Percentiles rank a stretch among this genome's conserved stretches.
Evolutionary conservation across 2,888 invertebrate species (phyloP).

Genomic region (Apoda limacodes): DNA sequence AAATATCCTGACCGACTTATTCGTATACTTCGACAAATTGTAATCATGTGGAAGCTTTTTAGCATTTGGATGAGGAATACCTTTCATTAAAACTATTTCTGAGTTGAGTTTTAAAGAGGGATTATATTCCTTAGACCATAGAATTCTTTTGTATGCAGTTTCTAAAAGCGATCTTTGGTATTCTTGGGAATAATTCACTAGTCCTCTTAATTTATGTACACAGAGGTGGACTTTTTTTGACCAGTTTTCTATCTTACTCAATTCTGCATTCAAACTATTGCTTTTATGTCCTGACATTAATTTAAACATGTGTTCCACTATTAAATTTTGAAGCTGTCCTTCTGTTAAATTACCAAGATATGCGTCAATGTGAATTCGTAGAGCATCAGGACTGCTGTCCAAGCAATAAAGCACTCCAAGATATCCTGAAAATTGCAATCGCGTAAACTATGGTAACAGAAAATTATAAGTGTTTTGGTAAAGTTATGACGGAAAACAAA

Average conservation of each 20-base stretch:
- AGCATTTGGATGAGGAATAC: slow-evolving; percentile 22
- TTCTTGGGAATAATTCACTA: slow-evolving; percentile 25
- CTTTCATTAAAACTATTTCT: slow-evolving; percentile 33
- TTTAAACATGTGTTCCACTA: slow-evolving; percentile 26
- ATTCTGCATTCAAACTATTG: slow-evolving; percentile 18
- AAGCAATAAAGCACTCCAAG: slow-evolving; percentile 34
- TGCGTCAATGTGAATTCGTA: slow-evolving; percentile 27
- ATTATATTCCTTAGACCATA: slow-evolving; percentile 21
- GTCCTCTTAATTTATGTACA: slow-evolving; percentile 19
- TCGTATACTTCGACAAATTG: slow-evolving; percentile 30
- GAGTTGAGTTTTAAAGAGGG: slow-evolving; percentile 30
- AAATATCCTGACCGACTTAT: slow-evolving; percentile 28
- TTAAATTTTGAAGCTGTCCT: slow-evolving; percentile 25
- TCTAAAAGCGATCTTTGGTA: slow-evolving; percentile 26
- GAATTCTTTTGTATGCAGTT: slow-evolving; percentile 27
- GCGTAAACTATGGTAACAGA: too few relatives aligned
- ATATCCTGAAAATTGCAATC: too few relatives aligned
- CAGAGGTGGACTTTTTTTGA: slow-evolving; percentile 25
- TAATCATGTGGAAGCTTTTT: slow-evolving; percentile 28
- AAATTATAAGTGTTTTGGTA: too few relatives aligned
- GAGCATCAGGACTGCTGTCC: slow-evolving; percentile 37
- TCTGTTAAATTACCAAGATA: slow-evolving; percentile 27
- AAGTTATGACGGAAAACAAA: too few relatives aligned
- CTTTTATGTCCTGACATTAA: slow-evolving; percentile 23
- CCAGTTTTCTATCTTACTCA: slow-evolving; percentile 22